Percentiles rank a stretch among this genome's conserved stretches.
Conservation (phyloP, 2,113 vertebrate genomes). For the Mesoclemmys tuberculata region DNA sequence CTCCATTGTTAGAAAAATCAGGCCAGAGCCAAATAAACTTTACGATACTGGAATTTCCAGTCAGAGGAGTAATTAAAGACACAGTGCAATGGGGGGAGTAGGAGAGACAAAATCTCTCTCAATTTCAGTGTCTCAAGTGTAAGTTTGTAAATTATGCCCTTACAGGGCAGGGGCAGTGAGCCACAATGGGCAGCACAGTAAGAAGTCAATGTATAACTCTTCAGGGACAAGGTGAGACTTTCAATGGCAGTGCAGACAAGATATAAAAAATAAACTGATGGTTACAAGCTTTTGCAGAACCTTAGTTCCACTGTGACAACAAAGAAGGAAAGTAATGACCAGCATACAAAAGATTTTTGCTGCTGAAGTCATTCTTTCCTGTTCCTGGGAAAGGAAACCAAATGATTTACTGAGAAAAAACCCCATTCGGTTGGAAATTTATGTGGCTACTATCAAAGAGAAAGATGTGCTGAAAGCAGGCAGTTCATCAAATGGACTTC, state of each 20-base stretch:
- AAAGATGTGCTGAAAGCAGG: not conserved
- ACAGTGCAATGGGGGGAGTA: too few relatives aligned
- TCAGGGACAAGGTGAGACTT: not conserved
- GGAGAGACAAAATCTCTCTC: not conserved
- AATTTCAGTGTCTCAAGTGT: not conserved
- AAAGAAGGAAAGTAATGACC: not conserved
- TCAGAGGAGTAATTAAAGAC: not conserved
- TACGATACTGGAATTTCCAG: slow-evolving; percentile 8
- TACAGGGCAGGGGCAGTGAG: not conserved
- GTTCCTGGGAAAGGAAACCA: not conserved
- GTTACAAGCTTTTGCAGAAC: not conserved
- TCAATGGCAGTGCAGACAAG: not conserved
- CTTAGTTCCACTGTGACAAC: not conserved
- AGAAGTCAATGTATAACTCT: not conserved
- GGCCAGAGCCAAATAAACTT: not conserved
- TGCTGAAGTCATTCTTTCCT: not conserved
- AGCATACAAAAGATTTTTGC: not conserved
- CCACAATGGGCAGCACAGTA: not conserved
- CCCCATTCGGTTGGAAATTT: not conserved
- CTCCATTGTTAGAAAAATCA: not conserved
- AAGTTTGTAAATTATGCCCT: not conserved
- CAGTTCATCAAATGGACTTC: not conserved
- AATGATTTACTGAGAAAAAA: not conserved
- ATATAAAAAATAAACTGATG: not conserved
- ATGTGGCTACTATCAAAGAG: not conserved